Evolutionary conservation across 2,888 invertebrate genomes (phyloP), one percentile per base, ranked within the genome.

Genomic region (Limulus polyphemus): DNA sequence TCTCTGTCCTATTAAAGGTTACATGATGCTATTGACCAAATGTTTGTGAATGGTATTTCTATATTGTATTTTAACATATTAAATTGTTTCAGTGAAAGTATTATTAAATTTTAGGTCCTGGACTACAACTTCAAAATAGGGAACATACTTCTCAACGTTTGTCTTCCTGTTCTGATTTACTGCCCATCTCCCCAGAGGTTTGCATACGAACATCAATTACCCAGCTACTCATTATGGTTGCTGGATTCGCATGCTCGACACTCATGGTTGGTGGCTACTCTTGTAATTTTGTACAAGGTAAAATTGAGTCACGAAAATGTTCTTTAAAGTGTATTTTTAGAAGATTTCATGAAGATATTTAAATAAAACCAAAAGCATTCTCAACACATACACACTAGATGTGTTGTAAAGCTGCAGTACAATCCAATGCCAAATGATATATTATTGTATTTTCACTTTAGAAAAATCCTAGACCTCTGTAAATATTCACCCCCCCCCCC

Each of bases 61-160:
- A 32, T 32, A 32, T 32, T 32, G 32, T 4, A 16, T 47, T 58
- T 59, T 12, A 48, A 17, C 32, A 47, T 51, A n/a, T 10, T 2
- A 10, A 48, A 32, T 17, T 54, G 55, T 49, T 55, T 59, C 32
- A 58, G 12, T 57, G 16, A 5, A 57, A 17, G 12, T 47, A 12
- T 55, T 47, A 13, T 59, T 56, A 92, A 80, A 83, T 55, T 61
- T 1, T 71, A 79, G 75, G 77, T 99, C 12, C 75, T 99, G 73
- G 99, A 99, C 76, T 90, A 93, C 75, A 99, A 99, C 78, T 91
- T 95, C 75, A 80, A 87, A 67, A 91, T 99, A 81, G 97, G 97
- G 0, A 87, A 88, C 70, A 82, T 86, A 63, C 83, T 99, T 59
- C 82, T 97, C 10, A 88, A 91, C 10, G 89, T 91, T 0, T 87